A percentile compares a stretch with the other conserved stretches of the same genome.
Conservation (phyloP, 1,140 invertebrate genomes). For the Tetraneura akinire region DNA sequence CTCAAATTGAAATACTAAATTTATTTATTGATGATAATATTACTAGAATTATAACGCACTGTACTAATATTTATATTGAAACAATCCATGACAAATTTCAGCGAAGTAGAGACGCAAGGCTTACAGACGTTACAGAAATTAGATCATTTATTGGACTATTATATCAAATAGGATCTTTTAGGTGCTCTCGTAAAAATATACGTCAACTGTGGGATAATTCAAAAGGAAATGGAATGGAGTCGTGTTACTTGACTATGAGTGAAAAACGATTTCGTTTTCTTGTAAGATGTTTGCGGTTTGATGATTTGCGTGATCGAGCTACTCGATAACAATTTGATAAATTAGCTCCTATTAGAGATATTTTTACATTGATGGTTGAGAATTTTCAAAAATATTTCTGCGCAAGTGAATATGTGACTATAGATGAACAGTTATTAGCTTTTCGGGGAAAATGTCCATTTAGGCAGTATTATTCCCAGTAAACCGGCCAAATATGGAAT, state of each 20-base stretch:
- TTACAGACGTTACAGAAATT: constrained; percentile 53
- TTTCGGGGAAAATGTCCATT: constrained; percentile 59
- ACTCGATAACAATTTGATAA: constrained; percentile 57
- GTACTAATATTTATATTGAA: too few relatives aligned
- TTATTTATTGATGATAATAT: too few relatives aligned
- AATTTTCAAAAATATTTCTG: constrained; percentile 51
- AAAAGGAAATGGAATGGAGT: constrained; percentile 57
- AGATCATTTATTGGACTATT: constrained; percentile 53
- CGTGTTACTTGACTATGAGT: constrained; percentile 57
- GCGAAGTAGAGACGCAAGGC: too few relatives aligned
- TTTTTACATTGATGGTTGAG: constrained; percentile 56
- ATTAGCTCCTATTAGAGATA: constrained; percentile 57
- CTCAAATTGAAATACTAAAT: too few relatives aligned
- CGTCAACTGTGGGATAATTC: constrained; percentile 54
- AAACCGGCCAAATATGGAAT: constrained; percentile 61
- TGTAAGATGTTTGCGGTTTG: constrained; percentile 57
- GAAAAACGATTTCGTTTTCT: constrained; percentile 58
- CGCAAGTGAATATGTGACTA: constrained; percentile 56
- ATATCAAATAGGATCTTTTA: constrained; percentile 51
- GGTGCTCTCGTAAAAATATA: constrained; percentile 54
- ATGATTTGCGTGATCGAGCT: constrained; percentile 55
- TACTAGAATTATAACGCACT: too few relatives aligned
- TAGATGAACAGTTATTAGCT: constrained; percentile 59
- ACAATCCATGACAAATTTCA: too few relatives aligned
- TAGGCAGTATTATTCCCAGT: too few relatives aligned